phyloP scores from a whole-genome alignment of 1,140 invertebrate species.

The Danaus plexippus region DNA sequence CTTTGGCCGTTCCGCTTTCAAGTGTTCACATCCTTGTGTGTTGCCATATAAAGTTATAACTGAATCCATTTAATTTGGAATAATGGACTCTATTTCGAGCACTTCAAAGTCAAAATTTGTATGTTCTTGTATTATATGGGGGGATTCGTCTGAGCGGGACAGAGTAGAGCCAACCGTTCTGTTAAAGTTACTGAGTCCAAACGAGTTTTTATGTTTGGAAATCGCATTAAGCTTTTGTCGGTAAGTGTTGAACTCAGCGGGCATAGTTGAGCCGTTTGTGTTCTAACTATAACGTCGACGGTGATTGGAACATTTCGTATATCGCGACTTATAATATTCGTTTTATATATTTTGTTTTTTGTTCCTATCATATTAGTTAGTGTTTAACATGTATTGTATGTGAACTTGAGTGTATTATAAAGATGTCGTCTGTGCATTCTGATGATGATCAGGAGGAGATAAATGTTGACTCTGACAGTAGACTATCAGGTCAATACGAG shows the following conservation, averaged over 20 bases:
- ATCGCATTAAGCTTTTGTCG: constrained; percentile 72
- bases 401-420: constrained; percentile 32
- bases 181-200: constrained; percentile 65
- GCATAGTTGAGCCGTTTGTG: constrained; percentile 67
- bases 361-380: background rate
- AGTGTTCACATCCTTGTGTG: constrained; percentile 45
- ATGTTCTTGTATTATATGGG: constrained; percentile 23
- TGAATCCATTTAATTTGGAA: constrained; percentile 11
- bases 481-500: constrained; percentile 72
- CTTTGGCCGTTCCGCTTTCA: constrained; percentile 33
- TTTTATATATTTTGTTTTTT: background rate
- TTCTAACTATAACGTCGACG: constrained; percentile 61
- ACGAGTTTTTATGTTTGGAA: constrained; percentile 71
- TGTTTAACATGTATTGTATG: constrained; percentile 35
- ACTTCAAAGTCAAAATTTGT: constrained; percentile 18
- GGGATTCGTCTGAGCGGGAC: constrained; percentile 55
- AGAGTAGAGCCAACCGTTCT: constrained; percentile 43
- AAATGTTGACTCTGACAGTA: constrained; percentile 75
- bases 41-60: constrained; percentile 42
- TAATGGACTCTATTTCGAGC: constrained; percentile 14
- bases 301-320: constrained; percentile 48
- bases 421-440: constrained; percentile 71
- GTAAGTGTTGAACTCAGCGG: constrained; percentile 68
- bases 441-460: constrained; percentile 75
- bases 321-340: no score